phyloP scores from a whole-genome alignment of 2,113 vertebrate species.

The Pagrus major region DNA sequence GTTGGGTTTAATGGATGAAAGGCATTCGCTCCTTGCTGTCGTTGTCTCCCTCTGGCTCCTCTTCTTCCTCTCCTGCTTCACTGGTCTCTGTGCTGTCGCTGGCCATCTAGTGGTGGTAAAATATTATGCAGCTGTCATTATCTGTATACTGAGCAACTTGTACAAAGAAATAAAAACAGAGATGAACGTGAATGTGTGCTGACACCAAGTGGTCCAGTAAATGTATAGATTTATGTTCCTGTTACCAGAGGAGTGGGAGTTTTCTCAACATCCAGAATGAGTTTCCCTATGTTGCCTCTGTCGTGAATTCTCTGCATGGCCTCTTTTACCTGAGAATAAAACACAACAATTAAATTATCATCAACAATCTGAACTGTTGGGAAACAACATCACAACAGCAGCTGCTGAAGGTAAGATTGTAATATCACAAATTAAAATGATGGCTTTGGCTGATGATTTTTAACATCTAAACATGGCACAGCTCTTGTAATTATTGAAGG shows the following conservation, averaged over 20 bases:
- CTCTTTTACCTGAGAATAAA: constrained; percentile 92
- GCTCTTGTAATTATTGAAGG: neutral
- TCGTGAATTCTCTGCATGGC: constrained; percentile 99
- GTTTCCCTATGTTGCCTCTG: constrained; percentile 97
- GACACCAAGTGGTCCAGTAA: neutral
- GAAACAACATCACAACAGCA: neutral
- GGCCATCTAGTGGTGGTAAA: constrained; percentile 90
- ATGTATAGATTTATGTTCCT: constrained; percentile 27
- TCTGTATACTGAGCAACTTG: neutral
- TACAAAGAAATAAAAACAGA: neutral
- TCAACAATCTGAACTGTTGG: neutral
- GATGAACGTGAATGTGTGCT: neutral
- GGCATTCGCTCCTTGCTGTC: constrained; percentile 99
- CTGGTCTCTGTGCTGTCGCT: constrained; percentile 99
- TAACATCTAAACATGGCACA: neutral
- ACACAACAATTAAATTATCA: constrained; percentile 17
- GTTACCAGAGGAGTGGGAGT: constrained; percentile 95
- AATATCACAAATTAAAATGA: neutral
- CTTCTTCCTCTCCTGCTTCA: constrained; percentile 97
- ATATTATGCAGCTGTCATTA: constrained; percentile 7
- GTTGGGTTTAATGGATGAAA: constrained; percentile 92
- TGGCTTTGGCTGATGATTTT: neutral
- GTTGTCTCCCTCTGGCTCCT: constrained; percentile 95
- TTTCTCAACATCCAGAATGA: constrained; percentile 98
- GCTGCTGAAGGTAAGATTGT: neutral